Evolutionary conservation across 2,888 invertebrate genomes (phyloP), one percentile per base, ranked within the genome.

Genomic region (Tiphia femorata): DNA sequence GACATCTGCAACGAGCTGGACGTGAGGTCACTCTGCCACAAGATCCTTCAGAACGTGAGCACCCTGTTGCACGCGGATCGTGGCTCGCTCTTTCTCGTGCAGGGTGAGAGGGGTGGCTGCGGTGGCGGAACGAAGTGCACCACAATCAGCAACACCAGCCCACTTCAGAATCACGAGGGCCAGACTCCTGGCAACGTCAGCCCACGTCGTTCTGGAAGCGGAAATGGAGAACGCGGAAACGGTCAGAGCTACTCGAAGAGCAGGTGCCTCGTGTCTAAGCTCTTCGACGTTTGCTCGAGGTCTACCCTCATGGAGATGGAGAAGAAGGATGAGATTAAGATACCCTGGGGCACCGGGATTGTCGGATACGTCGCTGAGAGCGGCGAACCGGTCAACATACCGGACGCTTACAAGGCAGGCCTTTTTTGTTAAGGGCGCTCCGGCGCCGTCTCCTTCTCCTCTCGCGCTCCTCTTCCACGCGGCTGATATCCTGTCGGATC

Each of bases 1-100:
- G 97, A 97, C 85, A 97, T 97, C 79, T 96, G 96, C 85, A 96
- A 97, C 85, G 97, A 97, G 85, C 86, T 97, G 77, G 97, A 97
- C 83, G 94, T 97, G 49, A 90, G 95, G 71, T 94, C 94, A 35
- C 86, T 97, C 70, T 97, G 97, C 82, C 96, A 97, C 88, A 97
- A 97, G 87, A 97, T 97, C 80, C 89, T 95, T 53, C 95, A 96
- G 84, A 97, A 97, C 84, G 97, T 97, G 56, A 95, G 94, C 77
- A 94, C 94, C 75, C 86, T 97, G 37, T 88, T 97, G 71, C 93
- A 95, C 79, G 96, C 96, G 10, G 97, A 97, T 84, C 87, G 96
- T 44, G 96, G 96, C 46, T 97, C 97, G 20, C 85, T 97, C 76
- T 97, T 97, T 85, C 88, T 97, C 74, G 95, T 95, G 54, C 94